Percentiles rank a stretch among this genome's conserved stretches.
phyloP scores from a whole-genome alignment of 2,113 vertebrate species.

The Odocoileus hemionus region DNA sequence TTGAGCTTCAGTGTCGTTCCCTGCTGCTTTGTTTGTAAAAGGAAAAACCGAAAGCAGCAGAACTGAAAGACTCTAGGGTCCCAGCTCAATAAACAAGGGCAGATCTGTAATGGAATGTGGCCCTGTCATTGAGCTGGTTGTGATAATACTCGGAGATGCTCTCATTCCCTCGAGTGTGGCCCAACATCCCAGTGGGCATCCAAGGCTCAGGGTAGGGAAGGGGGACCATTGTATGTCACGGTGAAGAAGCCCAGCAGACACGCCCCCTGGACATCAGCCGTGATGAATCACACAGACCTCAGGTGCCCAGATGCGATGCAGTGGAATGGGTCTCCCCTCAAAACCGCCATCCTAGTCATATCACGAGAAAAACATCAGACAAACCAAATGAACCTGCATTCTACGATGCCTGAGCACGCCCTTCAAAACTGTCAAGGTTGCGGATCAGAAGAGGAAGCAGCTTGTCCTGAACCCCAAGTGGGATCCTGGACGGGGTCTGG shows the following conservation, averaged over 20 bases:
- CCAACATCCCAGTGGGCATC: neutral
- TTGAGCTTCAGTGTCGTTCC: neutral
- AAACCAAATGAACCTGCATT: neutral
- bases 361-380: neutral
- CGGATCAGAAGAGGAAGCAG: neutral
- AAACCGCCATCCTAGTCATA: neutral
- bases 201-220: neutral
- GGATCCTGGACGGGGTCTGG: neutral
- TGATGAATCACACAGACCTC: neutral
- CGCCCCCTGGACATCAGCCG: neutral
- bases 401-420: neutral
- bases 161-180: neutral
- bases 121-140: neutral
- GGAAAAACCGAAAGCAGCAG: neutral
- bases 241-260: neutral
- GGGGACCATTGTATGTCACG: neutral
- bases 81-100: neutral
- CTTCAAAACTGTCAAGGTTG: neutral
- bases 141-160: neutral
- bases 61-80: neutral
- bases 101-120: neutral
- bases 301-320: neutral
- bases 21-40: slow-evolving; percentile 5
- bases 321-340: neutral
- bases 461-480: neutral